Percentiles rank a stretch among this genome's conserved stretches.
These are phyloP conservation scores for Gymnarchus niloticus DNA, from an alignment of 2,113 vertebrate genomes.

Conservation along the genomic window DNA sequence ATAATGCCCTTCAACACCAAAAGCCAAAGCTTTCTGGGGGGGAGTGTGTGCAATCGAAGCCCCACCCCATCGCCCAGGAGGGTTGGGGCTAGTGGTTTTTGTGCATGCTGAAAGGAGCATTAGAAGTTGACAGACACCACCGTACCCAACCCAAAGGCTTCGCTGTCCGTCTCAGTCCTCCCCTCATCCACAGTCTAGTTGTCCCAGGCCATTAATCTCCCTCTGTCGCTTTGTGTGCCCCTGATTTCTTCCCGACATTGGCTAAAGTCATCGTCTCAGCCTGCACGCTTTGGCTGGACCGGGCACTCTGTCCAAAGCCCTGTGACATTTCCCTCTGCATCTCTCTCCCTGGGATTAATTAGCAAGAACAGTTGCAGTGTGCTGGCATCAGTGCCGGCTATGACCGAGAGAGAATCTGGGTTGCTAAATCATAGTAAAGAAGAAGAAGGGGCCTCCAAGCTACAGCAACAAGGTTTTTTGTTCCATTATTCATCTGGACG, in stretches of 20 bases:
- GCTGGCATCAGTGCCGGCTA: not conserved
- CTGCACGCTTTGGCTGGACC: not conserved
- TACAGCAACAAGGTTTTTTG: not conserved
- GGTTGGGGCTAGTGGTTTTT: not conserved
- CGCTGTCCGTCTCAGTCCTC: not conserved
- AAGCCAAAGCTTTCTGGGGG: not conserved
- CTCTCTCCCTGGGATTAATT: constrained; percentile 27
- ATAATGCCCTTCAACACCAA: not conserved
- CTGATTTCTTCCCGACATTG: not conserved
- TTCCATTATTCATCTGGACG: constrained; percentile 24
- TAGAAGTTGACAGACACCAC: not conserved
- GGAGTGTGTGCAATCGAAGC: not conserved
- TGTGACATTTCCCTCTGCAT: not conserved
- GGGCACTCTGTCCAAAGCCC: constrained; percentile 7
- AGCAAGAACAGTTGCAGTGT: not conserved
- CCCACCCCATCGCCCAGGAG: not conserved
- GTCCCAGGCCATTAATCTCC: not conserved
- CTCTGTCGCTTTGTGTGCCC: not conserved
- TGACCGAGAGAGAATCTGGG: not conserved
- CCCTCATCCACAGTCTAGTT: not conserved
- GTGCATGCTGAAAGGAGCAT: not conserved
- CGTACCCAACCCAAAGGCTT: not conserved
- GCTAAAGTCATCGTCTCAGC: not conserved
- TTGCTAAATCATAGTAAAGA: not conserved
- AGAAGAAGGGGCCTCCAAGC: not conserved